A percentile compares a stretch with the other conserved stretches of the same genome.
These are phyloP conservation scores for Bemisia tabaci DNA, from an alignment of 1,140 invertebrate genomes.

Conservation along the genomic window DNA sequence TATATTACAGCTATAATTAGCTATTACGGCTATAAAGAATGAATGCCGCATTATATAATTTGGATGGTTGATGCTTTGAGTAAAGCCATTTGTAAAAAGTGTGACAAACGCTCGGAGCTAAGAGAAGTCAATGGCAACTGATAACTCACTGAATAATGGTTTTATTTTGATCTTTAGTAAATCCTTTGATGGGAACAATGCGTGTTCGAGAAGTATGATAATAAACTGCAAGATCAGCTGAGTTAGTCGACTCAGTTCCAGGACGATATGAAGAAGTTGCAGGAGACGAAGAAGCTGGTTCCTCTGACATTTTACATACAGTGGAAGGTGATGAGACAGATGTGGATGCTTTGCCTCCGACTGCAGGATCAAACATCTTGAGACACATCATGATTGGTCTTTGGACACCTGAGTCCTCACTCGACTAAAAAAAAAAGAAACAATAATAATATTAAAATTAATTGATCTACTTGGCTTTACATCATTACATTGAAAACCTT, in stretches of 20 bases:
- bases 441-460: too few relatives aligned
- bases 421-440: slow-evolving; percentile 26
- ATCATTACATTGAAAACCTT: too few relatives aligned
- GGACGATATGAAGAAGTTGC: neutral
- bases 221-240: slow-evolving; percentile 19
- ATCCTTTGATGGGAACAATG: slow-evolving; percentile 29
- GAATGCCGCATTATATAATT: too few relatives aligned
- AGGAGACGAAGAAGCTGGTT: neutral
- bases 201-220: slow-evolving; percentile 34
- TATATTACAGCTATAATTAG: too few relatives aligned
- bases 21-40: too few relatives aligned
- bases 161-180: slow-evolving; percentile 30
- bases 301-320: neutral
- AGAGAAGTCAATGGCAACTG: too few relatives aligned
- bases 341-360: neutral
- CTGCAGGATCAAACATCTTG: slow-evolving; percentile 12
- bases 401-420: slow-evolving; percentile 67
- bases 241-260: neutral
- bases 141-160: slow-evolving; percentile 25
- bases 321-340: neutral
- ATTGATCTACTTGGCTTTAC: too few relatives aligned
- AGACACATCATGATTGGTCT: slow-evolving; percentile 67
- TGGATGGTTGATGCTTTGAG: too few relatives aligned
- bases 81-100: too few relatives aligned
- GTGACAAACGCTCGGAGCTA: too few relatives aligned